Conservation (phyloP, 2,797 vertebrate species). For the Scolopax rusticola region DNA sequence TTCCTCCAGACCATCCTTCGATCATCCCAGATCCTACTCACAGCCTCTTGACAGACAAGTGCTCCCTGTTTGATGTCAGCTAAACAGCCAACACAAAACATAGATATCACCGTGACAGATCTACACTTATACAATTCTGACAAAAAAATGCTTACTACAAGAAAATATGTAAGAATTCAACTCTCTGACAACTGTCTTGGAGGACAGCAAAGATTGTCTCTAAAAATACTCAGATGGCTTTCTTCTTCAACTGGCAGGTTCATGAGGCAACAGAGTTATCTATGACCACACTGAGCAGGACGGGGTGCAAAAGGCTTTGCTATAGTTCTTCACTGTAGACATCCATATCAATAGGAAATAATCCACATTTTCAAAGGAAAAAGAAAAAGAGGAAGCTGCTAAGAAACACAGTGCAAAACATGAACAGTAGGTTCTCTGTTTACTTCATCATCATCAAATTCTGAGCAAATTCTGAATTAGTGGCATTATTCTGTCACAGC, state of each 20-base stretch:
- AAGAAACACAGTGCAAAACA: background rate
- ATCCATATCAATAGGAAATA: background rate
- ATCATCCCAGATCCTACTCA: no score
- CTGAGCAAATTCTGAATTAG: background rate
- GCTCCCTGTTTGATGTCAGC: background rate
- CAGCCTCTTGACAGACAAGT: background rate
- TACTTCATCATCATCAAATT: background rate
- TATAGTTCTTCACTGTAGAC: background rate
- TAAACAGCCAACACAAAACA: background rate
- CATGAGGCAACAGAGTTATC: background rate
- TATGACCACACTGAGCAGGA: background rate
- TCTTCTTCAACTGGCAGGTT: background rate
- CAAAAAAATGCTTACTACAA: background rate
- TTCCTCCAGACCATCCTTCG: no score
- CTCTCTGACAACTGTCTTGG: background rate
- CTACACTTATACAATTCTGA: background rate
- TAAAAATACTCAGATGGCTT: background rate
- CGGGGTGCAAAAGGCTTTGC: background rate
- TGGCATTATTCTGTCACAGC: background rate
- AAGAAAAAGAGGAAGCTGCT: background rate
- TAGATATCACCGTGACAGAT: background rate
- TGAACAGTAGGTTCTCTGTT: background rate
- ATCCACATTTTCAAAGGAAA: background rate
- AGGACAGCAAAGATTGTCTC: background rate
- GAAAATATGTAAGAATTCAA: background rate